phyloP scores from a whole-genome alignment of 2,797 vertebrate species.

The Telmatherina bonti region DNA sequence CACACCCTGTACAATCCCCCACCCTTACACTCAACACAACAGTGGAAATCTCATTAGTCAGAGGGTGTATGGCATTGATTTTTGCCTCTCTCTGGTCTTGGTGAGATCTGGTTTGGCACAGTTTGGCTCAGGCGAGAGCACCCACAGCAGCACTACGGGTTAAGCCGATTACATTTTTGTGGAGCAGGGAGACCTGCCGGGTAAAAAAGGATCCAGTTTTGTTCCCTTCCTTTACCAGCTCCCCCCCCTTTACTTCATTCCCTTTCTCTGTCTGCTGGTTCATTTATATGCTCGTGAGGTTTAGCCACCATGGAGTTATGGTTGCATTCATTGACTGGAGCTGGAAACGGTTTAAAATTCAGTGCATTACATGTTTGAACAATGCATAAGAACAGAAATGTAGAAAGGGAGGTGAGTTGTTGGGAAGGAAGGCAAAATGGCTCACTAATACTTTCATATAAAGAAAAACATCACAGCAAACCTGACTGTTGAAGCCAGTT shows the following conservation, averaged over 20 bases:
- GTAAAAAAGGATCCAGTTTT: conserved; percentile 67
- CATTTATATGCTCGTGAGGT: conserved; percentile 74
- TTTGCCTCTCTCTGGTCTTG: conserved; percentile 72
- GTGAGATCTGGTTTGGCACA: conserved; percentile 75
- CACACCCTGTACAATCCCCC: conserved; percentile 32
- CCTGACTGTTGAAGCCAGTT: conserved; percentile 26
- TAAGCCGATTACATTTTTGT: conserved; percentile 80
- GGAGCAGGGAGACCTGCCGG: conserved; percentile 54
- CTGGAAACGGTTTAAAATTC: conserved; percentile 77
- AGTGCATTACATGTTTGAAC: conserved; percentile 69
- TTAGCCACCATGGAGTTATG: conserved; percentile 65
- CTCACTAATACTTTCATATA: conserved; percentile 28
- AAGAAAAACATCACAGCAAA: conserved; percentile 27
- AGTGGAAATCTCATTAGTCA: conserved; percentile 75
- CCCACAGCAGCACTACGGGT: conserved; percentile 68
- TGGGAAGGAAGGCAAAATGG: conserved; percentile 25
- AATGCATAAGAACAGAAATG: conserved; percentile 61
- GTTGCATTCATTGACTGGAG: conserved; percentile 74
- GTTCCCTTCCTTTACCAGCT: conserved; percentile 47
- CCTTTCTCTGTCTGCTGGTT: conserved; percentile 62
- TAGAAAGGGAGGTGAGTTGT: conserved; percentile 1
- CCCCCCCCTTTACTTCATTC: neutral
- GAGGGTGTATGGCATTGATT: conserved; percentile 74
- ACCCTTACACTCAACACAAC: conserved; percentile 45
- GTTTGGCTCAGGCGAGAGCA: conserved; percentile 59